Evolutionary conservation across 2,113 vertebrate genomes (phyloP), one percentile per base, ranked within the genome.

Genomic region (Gallinago paraguaiae): DNA sequence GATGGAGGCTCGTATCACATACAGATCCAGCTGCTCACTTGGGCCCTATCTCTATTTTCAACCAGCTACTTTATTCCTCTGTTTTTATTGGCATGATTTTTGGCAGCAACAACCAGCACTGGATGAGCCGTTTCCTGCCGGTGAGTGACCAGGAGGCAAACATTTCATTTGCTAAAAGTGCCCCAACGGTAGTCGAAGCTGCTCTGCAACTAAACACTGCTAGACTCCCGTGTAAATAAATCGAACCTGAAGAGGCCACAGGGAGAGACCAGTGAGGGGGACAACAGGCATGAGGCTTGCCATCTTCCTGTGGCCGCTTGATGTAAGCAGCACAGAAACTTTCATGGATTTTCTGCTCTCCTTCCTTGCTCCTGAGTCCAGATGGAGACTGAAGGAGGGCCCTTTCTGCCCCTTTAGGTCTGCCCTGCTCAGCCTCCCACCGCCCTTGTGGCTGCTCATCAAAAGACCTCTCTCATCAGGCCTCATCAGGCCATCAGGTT

Each of bases 101-200:
- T 88, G 86, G 93, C 53, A 83, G 88, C 89, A 74, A 22, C 33
- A 5, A 4, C 75, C 77, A 61, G 56, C 64, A 61, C 82, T 92
- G 88, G 69, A 74, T 92, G 88, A 88, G 88, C 72, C 27, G 6
- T 92, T 95, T 95, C 35, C 79, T 45, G 51, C 20, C 5, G 1
- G 51, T 19, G 39, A 94, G 64, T 78, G 92, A 80, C 88, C 87
- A 68, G 60, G 69, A 85, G 85, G 80, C 74, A 80, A 95, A 90
- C 64, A 71, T 83, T 91, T 94, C 82, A 86, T 92, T 72, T n/a
- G 43, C 24, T 84, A 7, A 88, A 86, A 86, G 45, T 81, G 72
- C 68, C 71, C 86, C 79, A 77, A 90, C 64, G 54, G 85, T 5
- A 0, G 27, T 10, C 60, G 24, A 6, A 92, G 61, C 69, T 86